Evolutionary conservation across 2,797 vertebrate species (phyloP).

Genomic region (Caiman crocodilus): DNA sequence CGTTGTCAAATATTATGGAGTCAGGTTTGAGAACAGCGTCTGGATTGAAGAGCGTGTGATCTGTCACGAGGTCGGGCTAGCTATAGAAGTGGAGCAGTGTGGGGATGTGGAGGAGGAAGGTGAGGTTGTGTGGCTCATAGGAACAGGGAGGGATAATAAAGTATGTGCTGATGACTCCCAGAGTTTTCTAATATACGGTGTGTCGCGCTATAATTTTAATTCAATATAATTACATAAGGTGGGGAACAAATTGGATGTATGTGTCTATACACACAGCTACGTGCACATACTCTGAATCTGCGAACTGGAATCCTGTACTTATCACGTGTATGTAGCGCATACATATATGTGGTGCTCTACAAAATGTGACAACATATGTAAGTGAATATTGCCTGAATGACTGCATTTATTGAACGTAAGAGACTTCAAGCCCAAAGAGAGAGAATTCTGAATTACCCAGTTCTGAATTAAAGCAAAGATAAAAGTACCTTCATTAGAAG

Average conservation of each 20-base stretch:
- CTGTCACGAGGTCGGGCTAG: not conserved
- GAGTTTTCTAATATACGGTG: not conserved
- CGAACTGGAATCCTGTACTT: not conserved
- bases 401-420: not conserved
- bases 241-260: not conserved
- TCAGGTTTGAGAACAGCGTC: not conserved
- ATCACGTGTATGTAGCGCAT: not conserved
- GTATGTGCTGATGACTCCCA: fast-evolving
- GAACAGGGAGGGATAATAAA: not conserved
- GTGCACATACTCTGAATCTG: not conserved
- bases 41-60: fast-evolving
- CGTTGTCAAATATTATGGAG: not conserved
- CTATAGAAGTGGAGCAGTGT: not conserved
- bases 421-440: not conserved
- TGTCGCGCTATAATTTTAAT: not conserved
- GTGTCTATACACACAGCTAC: not conserved
- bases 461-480: not conserved
- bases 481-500: not conserved
- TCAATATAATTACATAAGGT: not conserved
- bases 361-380: not conserved
- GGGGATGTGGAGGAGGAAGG: not conserved
- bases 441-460: not conserved
- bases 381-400: not conserved
- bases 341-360: not conserved
- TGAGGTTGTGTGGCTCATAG: not conserved